Evolutionary conservation across 2,797 vertebrate genomes (phyloP), one percentile per base, ranked within the genome.

Genomic region (Lagodon rhomboides): DNA sequence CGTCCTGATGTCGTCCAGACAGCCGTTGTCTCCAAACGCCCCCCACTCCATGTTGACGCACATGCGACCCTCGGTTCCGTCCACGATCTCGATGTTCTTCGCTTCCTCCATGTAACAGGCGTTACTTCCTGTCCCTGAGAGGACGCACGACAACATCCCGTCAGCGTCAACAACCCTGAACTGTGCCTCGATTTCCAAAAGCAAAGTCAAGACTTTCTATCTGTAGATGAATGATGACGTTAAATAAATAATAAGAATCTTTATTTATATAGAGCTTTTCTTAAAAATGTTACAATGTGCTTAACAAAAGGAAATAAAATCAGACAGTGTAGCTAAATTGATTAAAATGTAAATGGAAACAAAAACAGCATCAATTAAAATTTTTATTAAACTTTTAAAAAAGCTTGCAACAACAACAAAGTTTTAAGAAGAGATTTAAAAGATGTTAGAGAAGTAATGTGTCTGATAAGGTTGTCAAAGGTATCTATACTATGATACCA

Each of bases 11-110:
- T 99, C 98, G 0, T 99, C 98, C 90, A 99, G 95, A 88, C 98
- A 98, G 10, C 98, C 98, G 0, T 97, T 99, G 92, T 99, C 98
- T 43, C 98, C 98, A 0, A 99, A 99, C 0, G 97, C 98, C 4
- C 98, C 98, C 98, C 98, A 99, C 87, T 99, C 98, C 84, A 99
- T 99, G 87, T 99, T 99, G 85, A 99, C 97, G 1, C 98, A 99
- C 98, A 99, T 99, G 9, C 91, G 95, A 0, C 98, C 98, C 25
- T 96, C 93, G 0, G 86, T 93, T 11, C 97, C 98, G 0, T 95
- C 95, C 72, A 99, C 96, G 44, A 95, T 96, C 94, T 99, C 97
- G 1, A 99, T 92, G 78, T 99, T 99, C 74, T 62, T 96, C 93
- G 95, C 91, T 89, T 99, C 98, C 56, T 99, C 98, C 98, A 99